A percentile compares a stretch with the other conserved stretches of the same genome.
Conservation (phyloP, 2,113 vertebrate species). For the Abramis brama region DNA sequence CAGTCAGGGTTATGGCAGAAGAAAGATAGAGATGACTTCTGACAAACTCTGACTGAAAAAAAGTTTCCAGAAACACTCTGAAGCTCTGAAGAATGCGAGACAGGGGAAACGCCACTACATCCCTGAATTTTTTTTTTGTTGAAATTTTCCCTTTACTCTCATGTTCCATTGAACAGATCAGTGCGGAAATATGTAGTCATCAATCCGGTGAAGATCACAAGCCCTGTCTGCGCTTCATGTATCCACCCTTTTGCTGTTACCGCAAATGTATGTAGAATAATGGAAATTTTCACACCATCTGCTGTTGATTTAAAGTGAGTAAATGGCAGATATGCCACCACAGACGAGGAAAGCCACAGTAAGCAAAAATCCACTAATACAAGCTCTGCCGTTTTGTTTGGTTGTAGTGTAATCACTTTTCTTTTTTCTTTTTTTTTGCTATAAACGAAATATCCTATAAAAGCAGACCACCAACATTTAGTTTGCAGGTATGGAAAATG, state of each 20-base stretch:
- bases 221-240: neutral
- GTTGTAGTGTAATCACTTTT: neutral
- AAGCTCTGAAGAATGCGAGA: neutral
- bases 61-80: constrained; percentile 30
- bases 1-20: constrained; percentile 32
- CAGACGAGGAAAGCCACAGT: neutral
- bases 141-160: neutral
- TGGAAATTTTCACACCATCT: constrained; percentile 35
- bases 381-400: constrained; percentile 9
- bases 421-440: neutral
- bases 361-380: constrained; percentile 25
- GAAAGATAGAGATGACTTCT: constrained; percentile 28
- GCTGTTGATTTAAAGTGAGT: constrained; percentile 36
- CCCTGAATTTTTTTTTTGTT: neutral
- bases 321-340: constrained; percentile 17
- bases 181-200: constrained; percentile 6
- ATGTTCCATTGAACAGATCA: constrained; percentile 31
- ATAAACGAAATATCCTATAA: neutral
- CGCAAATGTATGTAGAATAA: constrained; percentile 1
- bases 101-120: neutral
- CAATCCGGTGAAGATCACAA: constrained; percentile 23
- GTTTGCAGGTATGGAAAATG: constrained; percentile 11
- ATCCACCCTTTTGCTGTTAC: constrained; percentile 1
- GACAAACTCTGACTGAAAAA: constrained; percentile 31
- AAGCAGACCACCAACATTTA: neutral